phyloP scores from a whole-genome alignment of 2,113 vertebrate species.

The Malurus alboscapulatus region DNA sequence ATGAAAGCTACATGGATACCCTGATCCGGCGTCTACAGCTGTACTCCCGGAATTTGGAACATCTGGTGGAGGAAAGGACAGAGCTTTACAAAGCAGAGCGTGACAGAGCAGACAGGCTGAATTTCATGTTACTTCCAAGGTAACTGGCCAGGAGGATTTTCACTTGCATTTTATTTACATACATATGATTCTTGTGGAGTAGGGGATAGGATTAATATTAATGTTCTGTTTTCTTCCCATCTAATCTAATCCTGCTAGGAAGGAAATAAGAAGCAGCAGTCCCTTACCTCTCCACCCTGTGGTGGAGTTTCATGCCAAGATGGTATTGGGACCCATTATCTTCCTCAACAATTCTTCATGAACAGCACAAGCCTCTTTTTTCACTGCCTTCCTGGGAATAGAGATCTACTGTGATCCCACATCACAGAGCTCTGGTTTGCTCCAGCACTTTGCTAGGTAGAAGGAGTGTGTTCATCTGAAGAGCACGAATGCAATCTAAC shows the following conservation, averaged over 20 bases:
- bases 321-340: background rate
- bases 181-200: background rate
- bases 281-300: background rate
- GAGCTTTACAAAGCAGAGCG: slow-evolving; percentile 92
- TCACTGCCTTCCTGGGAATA: background rate
- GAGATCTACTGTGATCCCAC: background rate
- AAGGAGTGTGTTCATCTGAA: background rate
- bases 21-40: slow-evolving; percentile 94
- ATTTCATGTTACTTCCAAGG: slow-evolving; percentile 95
- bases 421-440: background rate
- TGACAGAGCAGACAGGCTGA: slow-evolving; percentile 92
- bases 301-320: background rate
- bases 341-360: background rate
- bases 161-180: background rate
- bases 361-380: background rate
- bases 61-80: slow-evolving; percentile 92
- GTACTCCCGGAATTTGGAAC: slow-evolving; percentile 93
- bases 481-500: background rate
- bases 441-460: background rate
- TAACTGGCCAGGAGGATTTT: slow-evolving; percentile 43
- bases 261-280: background rate
- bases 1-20: slow-evolving; percentile 96
- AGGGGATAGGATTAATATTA: background rate
- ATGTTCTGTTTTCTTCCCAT: background rate
- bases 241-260: background rate